Base-by-base conservation (phyloP, 2,797 vertebrate genomes). In the Phoxinus dragarum region DNA sequence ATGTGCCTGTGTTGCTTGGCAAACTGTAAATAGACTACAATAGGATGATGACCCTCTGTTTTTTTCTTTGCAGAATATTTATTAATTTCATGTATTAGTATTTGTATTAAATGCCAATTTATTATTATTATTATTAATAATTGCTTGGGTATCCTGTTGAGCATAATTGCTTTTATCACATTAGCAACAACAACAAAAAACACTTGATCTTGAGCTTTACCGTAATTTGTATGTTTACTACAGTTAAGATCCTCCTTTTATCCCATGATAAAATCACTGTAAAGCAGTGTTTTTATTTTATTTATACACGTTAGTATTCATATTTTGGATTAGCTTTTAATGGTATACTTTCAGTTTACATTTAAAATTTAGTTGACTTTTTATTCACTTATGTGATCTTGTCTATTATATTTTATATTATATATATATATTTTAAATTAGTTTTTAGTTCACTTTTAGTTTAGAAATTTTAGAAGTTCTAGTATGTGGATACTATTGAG, bases 11-110 rank as follows among this genome's bases (percentile, higher is more conserved):
- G 64, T 68, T 79, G 59, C 40, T 79, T 64, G n/a, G 77, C 38
- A 78, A 78, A 64, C 56, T 27, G 56, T 79, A 14, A 44, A 80
- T 42, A 80, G 40, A 49, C 23, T 34, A 6, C 59, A 80, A 1
- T 78, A 44, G 56, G 47, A 49, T 21, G 54, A 36, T 19, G 6
- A 38, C 38, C 38, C 34, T 47, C 9, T 31, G 3, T 27, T 27
- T 61, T 61, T 34, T 23, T 49, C 49, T 38, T 76, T 23, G 31
- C 31, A 75, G 19, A 54, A 54, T 1, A 54, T 54, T 56, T 12
- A 76, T 56, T n/a, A 1, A 38, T 38, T 54, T 3, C 31, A 36
- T 36, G 6, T 54, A 6, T 17, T 73, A 31, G 47, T 42, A 42
- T 42, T 44, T 47, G 23, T 16, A 5, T 16, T 47, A 27, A 31